phyloP scores from a whole-genome alignment of 2,797 vertebrate genomes.

The Ambastaia sidthimunki region DNA sequence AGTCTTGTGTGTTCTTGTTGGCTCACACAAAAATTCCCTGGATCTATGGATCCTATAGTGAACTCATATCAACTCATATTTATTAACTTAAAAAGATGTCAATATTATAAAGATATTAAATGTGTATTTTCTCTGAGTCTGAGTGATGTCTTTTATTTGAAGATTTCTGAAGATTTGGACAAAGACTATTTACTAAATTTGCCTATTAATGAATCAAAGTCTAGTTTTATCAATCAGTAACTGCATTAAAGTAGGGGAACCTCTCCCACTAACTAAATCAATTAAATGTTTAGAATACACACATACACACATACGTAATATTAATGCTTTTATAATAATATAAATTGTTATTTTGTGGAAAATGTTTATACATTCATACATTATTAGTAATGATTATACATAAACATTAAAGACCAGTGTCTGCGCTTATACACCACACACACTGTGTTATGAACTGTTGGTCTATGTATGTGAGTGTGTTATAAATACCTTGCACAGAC shows the following conservation, averaged over 20 bases:
- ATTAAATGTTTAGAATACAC: no score
- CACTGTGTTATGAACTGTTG: no score
- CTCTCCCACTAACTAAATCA: no score
- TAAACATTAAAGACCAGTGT: no score
- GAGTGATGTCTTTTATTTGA: not conserved
- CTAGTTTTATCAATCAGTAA: no score
- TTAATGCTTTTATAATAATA: not conserved
- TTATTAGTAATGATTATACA: not conserved
- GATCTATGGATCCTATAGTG: slow-evolving; percentile 1
- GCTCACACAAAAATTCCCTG: not conserved
- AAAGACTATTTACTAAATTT: not conserved
- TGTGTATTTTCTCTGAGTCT: slow-evolving; percentile 6
- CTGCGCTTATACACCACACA: no score
- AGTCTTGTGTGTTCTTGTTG: slow-evolving; percentile 21
- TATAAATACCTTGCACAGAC: not conserved
- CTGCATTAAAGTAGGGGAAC: no score
- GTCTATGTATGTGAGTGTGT: no score
- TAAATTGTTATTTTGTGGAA: not conserved
- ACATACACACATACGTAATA: no score
- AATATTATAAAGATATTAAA: slow-evolving; percentile 15
- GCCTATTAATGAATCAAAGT: not conserved
- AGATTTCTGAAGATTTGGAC: not conserved
- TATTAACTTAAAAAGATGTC: not conserved
- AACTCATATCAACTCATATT: not conserved
- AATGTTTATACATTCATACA: not conserved